These are phyloP conservation scores for Tromatobia lineatoria DNA, from an alignment of 2,888 invertebrate species.

Conservation along the genomic window DNA sequence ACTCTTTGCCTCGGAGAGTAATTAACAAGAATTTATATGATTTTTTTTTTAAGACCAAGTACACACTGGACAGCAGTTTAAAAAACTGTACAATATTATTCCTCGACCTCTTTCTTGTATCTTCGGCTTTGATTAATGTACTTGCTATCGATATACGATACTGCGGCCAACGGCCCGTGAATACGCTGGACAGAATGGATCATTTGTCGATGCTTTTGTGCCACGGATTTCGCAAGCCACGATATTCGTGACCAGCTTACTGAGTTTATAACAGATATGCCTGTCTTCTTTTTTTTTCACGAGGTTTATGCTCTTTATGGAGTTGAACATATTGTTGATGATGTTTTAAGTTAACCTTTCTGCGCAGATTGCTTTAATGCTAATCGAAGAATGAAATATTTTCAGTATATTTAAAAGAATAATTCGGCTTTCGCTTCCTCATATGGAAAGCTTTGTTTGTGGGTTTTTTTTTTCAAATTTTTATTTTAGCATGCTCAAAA, in stretches of 20 bases:
- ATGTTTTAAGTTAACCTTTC: background rate
- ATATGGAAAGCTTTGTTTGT: no score
- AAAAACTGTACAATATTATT: slow-evolving; percentile 45
- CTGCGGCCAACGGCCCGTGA: slow-evolving; percentile 63
- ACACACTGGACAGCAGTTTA: slow-evolving; percentile 39
- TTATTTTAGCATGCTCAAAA: no score
- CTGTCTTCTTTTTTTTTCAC: background rate
- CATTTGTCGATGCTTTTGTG: slow-evolving; percentile 52
- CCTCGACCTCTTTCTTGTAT: slow-evolving; percentile 19
- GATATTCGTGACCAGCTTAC: slow-evolving; percentile 64
- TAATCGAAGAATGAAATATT: no score
- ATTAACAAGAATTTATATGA: slow-evolving; percentile 67
- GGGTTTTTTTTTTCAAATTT: no score
- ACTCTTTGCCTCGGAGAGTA: slow-evolving; percentile 64
- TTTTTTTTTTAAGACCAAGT: slow-evolving; percentile 9
- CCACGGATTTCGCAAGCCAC: slow-evolving; percentile 53
- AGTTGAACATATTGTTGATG: background rate
- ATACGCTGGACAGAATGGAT: slow-evolving; percentile 47
- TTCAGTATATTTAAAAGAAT: no score
- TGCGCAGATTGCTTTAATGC: background rate
- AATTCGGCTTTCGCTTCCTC: no score
- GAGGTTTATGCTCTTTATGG: background rate
- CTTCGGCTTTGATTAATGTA: slow-evolving; percentile 50
- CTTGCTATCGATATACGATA: slow-evolving; percentile 52
- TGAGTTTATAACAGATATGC: background rate